These are phyloP conservation scores for Clepsis dumicolana DNA, from an alignment of 2,888 invertebrate species.

Conservation along the genomic window DNA sequence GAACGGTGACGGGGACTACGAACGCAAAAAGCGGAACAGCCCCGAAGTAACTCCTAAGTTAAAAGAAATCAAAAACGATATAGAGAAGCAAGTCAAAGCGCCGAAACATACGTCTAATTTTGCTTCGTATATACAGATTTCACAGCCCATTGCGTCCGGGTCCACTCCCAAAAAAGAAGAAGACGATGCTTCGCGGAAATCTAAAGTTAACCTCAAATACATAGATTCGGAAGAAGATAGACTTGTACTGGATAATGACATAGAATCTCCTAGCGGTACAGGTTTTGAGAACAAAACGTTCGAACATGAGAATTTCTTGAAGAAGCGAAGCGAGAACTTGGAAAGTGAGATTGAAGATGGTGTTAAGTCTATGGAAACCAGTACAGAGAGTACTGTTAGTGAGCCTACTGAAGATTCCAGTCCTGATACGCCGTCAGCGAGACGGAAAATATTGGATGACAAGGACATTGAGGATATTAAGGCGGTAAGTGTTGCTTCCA, in stretches of 20 bases:
- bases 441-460: constrained; percentile 68
- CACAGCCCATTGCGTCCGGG: constrained; percentile 80
- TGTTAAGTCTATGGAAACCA: constrained; percentile 78
- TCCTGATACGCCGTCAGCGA: constrained; percentile 73
- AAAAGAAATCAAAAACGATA: constrained; percentile 70
- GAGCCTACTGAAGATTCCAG: constrained; percentile 75
- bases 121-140: constrained; percentile 87
- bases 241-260: constrained; percentile 72
- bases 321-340: constrained; percentile 76
- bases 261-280: constrained; percentile 80
- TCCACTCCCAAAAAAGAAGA: constrained; percentile 68
- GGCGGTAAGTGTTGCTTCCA: constrained; percentile 69
- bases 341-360: constrained; percentile 69
- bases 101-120: constrained; percentile 87
- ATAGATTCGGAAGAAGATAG: constrained; percentile 75
- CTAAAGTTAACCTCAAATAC: constrained; percentile 69
- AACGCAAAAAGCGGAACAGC: constrained; percentile 59
- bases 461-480: constrained; percentile 74
- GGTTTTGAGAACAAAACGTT: constrained; percentile 82
- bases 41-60: constrained; percentile 59
- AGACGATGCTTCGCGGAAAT: constrained; percentile 55
- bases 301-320: constrained; percentile 79
- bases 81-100: constrained; percentile 77
- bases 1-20: constrained; percentile 72
- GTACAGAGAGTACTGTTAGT: constrained; percentile 78